Evolutionary conservation across 2,888 invertebrate species (phyloP).

Genomic region (Seira musarum): DNA sequence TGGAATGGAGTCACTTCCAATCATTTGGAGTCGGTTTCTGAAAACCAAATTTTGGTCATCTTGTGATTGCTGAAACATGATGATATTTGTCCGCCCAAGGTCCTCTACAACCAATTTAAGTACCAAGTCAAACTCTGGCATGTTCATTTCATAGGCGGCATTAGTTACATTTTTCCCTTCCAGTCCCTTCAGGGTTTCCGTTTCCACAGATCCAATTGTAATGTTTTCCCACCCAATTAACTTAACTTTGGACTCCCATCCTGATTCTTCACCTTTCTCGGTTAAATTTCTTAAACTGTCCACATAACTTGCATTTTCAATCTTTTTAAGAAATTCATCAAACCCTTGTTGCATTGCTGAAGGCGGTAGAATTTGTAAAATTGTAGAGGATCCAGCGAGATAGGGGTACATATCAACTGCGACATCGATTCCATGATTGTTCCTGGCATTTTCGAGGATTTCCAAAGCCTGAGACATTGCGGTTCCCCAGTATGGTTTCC

Average conservation of each 20-base stretch:
- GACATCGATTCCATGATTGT: slow-evolving; percentile 61
- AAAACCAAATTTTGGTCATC: slow-evolving; percentile 63
- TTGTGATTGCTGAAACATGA: slow-evolving; percentile 64
- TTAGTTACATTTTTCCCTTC: slow-evolving; percentile 58
- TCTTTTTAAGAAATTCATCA: slow-evolving; percentile 58
- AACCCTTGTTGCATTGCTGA: slow-evolving; percentile 65
- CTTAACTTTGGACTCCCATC: slow-evolving; percentile 67
- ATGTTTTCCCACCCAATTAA: slow-evolving; percentile 68
- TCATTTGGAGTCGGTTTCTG: slow-evolving; percentile 61
- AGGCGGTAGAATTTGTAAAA: slow-evolving; percentile 66
- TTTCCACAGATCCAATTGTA: slow-evolving; percentile 61
- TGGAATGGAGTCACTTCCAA: slow-evolving; percentile 68
- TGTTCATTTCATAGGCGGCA: slow-evolving; percentile 38
- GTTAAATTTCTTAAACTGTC: slow-evolving; percentile 52
- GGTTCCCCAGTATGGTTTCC: slow-evolving; percentile 66
- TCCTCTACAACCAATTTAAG: slow-evolving; percentile 58
- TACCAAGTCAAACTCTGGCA: slow-evolving; percentile 62
- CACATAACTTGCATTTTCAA: slow-evolving; percentile 54
- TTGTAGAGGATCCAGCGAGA: slow-evolving; percentile 66
- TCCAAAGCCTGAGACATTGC: slow-evolving; percentile 61
- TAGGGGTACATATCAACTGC: slow-evolving; percentile 69
- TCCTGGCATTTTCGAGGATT: slow-evolving; percentile 59
- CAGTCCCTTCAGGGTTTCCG: slow-evolving; percentile 46
- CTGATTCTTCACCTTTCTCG: slow-evolving; percentile 63
- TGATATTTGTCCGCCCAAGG: slow-evolving; percentile 64